Conservation (phyloP, 2,797 vertebrate species). For the Sebastes matsubarae region DNA sequence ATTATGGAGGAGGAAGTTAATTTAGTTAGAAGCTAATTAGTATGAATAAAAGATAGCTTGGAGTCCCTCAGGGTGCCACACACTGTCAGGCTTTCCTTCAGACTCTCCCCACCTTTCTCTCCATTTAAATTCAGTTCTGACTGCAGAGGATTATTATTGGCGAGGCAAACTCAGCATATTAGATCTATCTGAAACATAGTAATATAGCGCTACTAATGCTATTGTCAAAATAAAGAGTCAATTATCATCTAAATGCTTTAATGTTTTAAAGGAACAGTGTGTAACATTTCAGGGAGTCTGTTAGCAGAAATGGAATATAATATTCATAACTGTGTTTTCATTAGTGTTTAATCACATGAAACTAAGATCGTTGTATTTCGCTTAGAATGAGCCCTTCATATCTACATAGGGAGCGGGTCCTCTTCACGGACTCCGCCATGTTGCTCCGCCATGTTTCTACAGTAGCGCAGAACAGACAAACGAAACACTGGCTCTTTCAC, state of each 20-base stretch:
- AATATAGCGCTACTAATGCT: neutral
- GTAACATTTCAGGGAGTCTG: too few species aligned
- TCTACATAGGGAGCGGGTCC: too few species aligned
- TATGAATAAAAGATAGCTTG: slow-evolving; percentile 78
- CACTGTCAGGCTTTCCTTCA: slow-evolving; percentile 66
- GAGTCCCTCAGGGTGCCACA: slow-evolving; percentile 66
- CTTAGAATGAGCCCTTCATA: too few species aligned
- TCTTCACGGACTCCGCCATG: too few species aligned
- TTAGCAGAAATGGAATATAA: too few species aligned
- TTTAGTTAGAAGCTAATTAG: slow-evolving; percentile 77
- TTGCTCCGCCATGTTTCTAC: too few species aligned
- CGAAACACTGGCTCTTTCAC: too few species aligned
- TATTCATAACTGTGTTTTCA: too few species aligned
- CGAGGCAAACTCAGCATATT: slow-evolving; percentile 15
- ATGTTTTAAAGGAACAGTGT: neutral
- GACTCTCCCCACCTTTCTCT: slow-evolving; percentile 18
- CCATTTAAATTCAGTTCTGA: slow-evolving; percentile 46
- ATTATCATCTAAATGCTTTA: neutral
- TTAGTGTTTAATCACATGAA: too few species aligned
- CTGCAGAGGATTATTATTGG: slow-evolving; percentile 24
- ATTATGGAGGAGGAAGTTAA: slow-evolving; percentile 75
- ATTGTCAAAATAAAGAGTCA: neutral
- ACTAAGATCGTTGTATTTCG: too few species aligned
- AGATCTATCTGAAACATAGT: neutral
- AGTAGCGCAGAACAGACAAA: too few species aligned